phyloP scores from a whole-genome alignment of 2,113 vertebrate genomes.

The Microtus pennsylvanicus region DNA sequence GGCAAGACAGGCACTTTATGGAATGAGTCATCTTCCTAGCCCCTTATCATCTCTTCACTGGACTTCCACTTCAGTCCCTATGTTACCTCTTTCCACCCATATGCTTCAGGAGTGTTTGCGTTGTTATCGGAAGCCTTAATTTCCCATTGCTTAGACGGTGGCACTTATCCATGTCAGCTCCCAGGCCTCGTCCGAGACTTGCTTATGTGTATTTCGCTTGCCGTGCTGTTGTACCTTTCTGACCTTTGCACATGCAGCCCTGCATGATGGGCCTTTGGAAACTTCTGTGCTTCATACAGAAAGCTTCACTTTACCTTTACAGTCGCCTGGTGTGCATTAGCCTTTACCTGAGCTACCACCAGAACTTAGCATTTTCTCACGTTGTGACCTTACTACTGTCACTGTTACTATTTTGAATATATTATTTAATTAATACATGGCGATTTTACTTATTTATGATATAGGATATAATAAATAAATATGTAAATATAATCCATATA shows the following conservation, averaged over 20 bases:
- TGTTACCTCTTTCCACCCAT: background rate
- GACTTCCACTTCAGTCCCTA: background rate
- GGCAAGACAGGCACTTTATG: background rate
- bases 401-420: background rate
- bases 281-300: background rate
- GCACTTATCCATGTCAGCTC: background rate
- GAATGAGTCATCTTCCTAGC: background rate
- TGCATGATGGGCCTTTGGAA: conserved; percentile 8
- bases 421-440: background rate
- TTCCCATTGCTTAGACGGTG: background rate
- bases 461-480: background rate
- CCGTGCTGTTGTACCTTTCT: conserved; percentile 12
- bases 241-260: background rate
- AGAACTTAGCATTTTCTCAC: background rate
- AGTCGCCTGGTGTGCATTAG: background rate
- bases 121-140: background rate
- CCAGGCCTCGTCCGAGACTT: background rate
- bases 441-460: background rate
- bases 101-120: background rate
- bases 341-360: background rate
- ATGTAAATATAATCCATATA: background rate
- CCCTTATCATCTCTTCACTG: background rate
- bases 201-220: background rate
- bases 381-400: background rate
- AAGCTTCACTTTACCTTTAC: background rate